Conservation (phyloP, 2,888 invertebrate genomes). For the Athripsodes cinereus region DNA sequence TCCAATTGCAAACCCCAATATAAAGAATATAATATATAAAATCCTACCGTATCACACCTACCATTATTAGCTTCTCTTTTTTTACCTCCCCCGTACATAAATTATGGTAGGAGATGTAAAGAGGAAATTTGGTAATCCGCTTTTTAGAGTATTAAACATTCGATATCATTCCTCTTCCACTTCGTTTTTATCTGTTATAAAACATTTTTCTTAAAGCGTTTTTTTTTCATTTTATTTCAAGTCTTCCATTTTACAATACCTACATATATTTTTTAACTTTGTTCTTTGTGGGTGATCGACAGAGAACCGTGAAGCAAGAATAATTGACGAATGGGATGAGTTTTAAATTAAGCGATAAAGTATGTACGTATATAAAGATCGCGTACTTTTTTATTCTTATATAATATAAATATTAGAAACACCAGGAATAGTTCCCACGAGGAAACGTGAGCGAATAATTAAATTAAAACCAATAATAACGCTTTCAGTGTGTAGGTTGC, state of each 20-base stretch:
- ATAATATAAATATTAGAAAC: too few relatives aligned
- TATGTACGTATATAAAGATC: too few relatives aligned
- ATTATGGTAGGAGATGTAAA: background rate
- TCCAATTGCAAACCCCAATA: conserved; percentile 1
- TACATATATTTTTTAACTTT: too few relatives aligned
- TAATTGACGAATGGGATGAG: background rate
- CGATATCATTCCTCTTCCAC: background rate
- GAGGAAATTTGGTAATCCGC: background rate
- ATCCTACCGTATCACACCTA: background rate
- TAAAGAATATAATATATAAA: background rate
- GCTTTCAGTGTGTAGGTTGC: too few relatives aligned
- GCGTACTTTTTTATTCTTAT: too few relatives aligned
- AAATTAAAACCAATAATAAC: too few relatives aligned
- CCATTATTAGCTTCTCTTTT: background rate
- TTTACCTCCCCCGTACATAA: background rate
- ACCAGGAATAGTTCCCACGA: too few relatives aligned
- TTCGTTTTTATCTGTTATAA: background rate
- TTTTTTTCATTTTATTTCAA: background rate
- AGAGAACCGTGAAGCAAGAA: background rate
- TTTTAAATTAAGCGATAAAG: background rate
- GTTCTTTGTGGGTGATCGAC: background rate
- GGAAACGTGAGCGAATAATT: too few relatives aligned
- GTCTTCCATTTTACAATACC: too few relatives aligned
- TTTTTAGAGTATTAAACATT: background rate
- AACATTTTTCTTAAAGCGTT: background rate